Base-by-base conservation (phyloP, 2,888 invertebrate species). In the Papilio demoleus region DNA sequence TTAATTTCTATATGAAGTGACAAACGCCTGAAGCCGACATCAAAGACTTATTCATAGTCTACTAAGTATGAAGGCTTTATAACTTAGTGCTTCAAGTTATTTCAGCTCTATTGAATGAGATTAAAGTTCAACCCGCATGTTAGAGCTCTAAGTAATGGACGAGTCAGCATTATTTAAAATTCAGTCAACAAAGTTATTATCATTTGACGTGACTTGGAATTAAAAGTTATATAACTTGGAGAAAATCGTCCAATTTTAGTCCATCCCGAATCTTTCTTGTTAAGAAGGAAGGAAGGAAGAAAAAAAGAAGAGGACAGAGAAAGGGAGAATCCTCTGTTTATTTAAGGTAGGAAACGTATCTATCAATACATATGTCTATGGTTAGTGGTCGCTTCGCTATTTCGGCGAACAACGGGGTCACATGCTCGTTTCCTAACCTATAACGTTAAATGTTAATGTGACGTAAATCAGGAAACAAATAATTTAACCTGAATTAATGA, bases 31-130 rank as follows among this genome's bases (percentile, higher is more conserved):
- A 24, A 31, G 53, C 5, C 61, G 42, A 63, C 58, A 63, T 68
- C 68, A 68, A 68, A 68, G 67, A 34, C 56, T 17, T 34, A 40
- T 38, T 56, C n/a, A 61, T 40, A 31, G 53, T 27, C 45, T 31
- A 17, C 31, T 22, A 17, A 45, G 63, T 68, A 56, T 63, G 27
- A 63, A 56, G 36, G 34, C 62, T 56, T 68, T 45, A 45, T 17
- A 31, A 56, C 63, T 67, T 38, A 24, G 56, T 27, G 31, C 42
- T 12, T 40, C 17, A 34, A 61, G 60, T 38, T 36, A 50, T 38
- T 40, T 34, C 34, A 60, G 19, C 31, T 61, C 53, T 38, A 42
- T 62, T 42, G 24, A 42, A 61, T 40, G 36, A 34, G 34, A 58
- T 58, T 34, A 31, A 17, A 34, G 17, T 34, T 34, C 34, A 36